Percentiles rank a stretch among this genome's conserved stretches.
These are phyloP conservation scores for Tadarida brasiliensis DNA, from an alignment of 2,797 vertebrate species.

Conservation along the genomic window DNA sequence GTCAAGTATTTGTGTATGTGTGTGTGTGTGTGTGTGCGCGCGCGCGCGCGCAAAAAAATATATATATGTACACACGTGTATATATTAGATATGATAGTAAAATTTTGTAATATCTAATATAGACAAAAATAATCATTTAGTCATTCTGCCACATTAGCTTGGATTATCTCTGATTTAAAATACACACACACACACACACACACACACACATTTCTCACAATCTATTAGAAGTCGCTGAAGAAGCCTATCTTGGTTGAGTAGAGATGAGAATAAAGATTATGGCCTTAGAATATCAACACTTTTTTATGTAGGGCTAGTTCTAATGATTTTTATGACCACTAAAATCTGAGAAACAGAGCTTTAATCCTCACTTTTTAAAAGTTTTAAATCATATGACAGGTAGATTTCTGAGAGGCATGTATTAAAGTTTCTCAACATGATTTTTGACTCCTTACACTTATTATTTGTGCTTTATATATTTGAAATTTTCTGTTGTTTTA, in stretches of 20 bases:
- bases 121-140: neutral
- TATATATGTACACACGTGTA: neutral
- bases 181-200: no score
- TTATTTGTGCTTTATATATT: neutral
- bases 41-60: no score
- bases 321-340: neutral
- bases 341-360: neutral
- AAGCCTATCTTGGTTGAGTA: neutral
- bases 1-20: neutral
- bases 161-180: neutral
- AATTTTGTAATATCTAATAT: neutral
- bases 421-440: neutral
- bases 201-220: neutral
- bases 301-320: neutral
- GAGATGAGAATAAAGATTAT: neutral
- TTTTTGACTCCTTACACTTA: neutral
- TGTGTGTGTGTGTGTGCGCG: fast-evolving
- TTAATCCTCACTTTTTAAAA: neutral
- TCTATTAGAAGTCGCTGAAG: neutral
- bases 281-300: neutral
- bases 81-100: neutral
- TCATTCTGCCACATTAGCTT: neutral
- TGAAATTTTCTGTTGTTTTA: neutral
- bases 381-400: neutral
- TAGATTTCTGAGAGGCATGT: neutral